phyloP scores from a whole-genome alignment of 35 echinoderm and acorn worm species.

The Anneissia japonica region DNA sequence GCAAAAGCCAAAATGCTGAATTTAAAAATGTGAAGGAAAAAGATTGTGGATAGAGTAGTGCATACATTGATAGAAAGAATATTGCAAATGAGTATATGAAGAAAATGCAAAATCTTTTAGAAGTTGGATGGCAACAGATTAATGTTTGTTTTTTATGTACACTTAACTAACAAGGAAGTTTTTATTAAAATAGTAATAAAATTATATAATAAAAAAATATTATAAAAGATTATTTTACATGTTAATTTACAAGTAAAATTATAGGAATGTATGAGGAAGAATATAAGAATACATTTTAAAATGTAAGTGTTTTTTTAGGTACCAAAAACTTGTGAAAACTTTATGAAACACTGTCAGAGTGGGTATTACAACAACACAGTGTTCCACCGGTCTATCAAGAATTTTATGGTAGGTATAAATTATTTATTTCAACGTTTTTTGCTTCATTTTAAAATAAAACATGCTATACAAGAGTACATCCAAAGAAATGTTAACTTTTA shows the following conservation, averaged over 20 bases:
- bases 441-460: no score
- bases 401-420: slow-evolving; percentile 92
- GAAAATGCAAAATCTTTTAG: neutral
- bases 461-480: neutral
- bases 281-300: no score
- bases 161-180: neutral
- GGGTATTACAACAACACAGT: slow-evolving; percentile 94
- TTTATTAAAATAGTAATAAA: neutral
- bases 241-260: no score
- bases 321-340: slow-evolving; percentile 95
- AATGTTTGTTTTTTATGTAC: neutral
- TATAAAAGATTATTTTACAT: no score
- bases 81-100: neutral
- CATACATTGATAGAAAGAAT: no score
- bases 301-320: slow-evolving; percentile 41
- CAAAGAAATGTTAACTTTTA: neutral
- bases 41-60: no score
- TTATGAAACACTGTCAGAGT: slow-evolving; percentile 58
- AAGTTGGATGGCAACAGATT: neutral
- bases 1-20: no score
- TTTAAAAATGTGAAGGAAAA: no score
- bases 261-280: no score
- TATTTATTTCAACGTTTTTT: no score
- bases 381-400: slow-evolving; percentile 95
- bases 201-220: no score